Conservation (phyloP, 1,140 invertebrate genomes). For the Polyergus mexicanus region DNA sequence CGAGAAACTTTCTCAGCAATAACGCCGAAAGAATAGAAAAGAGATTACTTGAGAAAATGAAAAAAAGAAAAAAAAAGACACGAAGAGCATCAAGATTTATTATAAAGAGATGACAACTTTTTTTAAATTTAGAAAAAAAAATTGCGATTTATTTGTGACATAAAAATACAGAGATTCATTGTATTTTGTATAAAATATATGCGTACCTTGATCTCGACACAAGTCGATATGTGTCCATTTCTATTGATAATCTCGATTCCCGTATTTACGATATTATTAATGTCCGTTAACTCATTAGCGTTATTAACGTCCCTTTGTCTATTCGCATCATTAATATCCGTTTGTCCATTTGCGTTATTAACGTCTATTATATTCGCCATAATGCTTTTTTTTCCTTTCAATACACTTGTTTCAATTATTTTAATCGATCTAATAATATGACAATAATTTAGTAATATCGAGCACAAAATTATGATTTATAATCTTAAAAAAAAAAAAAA, state of each 20-base stretch:
- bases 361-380: neutral
- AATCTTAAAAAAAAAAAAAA: neutral
- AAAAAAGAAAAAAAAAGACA: neutral
- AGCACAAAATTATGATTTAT: neutral
- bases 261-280: neutral
- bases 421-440: neutral
- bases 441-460: neutral
- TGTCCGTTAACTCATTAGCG: neutral
- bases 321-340: neutral
- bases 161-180: neutral
- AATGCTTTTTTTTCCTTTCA: neutral
- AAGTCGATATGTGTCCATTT: neutral
- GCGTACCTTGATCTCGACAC: constrained; percentile 44
- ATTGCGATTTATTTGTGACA: too few relatives aligned
- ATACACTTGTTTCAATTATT: neutral
- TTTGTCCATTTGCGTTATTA: neutral
- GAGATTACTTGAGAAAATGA: neutral
- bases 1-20: neutral
- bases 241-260: neutral
- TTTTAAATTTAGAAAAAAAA: too few relatives aligned
- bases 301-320: constrained; percentile 9
- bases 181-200: neutral
- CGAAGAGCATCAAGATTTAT: neutral
- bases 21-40: neutral
- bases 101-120: neutral